phyloP scores from a whole-genome alignment of 2,113 vertebrate species.

The Mormyrus iriodes region DNA sequence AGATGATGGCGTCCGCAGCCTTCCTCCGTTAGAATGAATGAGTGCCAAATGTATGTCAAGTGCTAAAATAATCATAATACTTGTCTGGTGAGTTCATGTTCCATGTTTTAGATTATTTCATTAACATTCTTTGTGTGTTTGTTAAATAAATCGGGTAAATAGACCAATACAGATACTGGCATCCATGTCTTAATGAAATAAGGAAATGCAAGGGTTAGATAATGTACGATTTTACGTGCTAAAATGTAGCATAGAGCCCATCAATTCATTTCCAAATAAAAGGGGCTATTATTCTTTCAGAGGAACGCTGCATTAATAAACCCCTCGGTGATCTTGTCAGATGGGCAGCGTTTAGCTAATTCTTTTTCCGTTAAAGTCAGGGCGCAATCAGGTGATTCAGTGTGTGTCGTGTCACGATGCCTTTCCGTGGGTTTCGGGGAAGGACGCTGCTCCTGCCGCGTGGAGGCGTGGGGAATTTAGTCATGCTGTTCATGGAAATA shows the following conservation, averaged over 20 bases:
- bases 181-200: neutral
- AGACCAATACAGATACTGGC: neutral
- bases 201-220: neutral
- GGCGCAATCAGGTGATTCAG: neutral
- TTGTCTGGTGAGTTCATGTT: neutral
- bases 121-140: neutral
- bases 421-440: neutral
- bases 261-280: neutral
- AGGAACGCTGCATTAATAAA: neutral
- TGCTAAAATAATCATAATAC: neutral
- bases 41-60: neutral
- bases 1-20: neutral
- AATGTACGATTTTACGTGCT: neutral
- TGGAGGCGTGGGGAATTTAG: neutral
- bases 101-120: neutral
- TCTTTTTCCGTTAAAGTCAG: neutral
- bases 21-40: neutral
- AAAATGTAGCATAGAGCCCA: neutral
- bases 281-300: neutral
- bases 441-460: neutral
- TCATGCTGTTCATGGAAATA: neutral
- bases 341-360: neutral
- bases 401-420: neutral
- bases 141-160: neutral
- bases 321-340: neutral